A percentile compares a stretch with the other conserved stretches of the same genome.
Evolutionary conservation across 2,113 vertebrate species (phyloP).

Genomic region (Gobio gobio): DNA sequence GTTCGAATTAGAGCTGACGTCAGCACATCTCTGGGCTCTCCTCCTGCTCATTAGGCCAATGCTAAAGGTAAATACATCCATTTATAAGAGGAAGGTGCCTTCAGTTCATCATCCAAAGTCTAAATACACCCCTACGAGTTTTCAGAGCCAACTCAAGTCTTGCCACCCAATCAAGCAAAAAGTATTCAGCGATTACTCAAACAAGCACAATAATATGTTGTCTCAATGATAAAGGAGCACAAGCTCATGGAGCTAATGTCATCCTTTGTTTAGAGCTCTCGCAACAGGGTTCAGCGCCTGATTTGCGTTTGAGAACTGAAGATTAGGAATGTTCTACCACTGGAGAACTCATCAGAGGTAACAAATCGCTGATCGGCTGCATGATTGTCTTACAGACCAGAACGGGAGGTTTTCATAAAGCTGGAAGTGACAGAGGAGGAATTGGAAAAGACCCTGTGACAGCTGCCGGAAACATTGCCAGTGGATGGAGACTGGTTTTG

Average conservation of each 20-base stretch:
- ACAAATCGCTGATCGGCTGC: conserved; percentile 46
- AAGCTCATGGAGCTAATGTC: not conserved
- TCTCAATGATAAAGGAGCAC: conserved; percentile 41
- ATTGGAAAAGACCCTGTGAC: conserved; percentile 31
- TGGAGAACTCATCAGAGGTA: conserved; percentile 31
- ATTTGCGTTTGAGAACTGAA: conserved; percentile 10
- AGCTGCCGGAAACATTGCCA: conserved; percentile 35
- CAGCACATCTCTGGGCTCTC: conserved; percentile 53
- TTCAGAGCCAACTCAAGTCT: not conserved
- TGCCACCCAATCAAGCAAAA: conserved; percentile 44
- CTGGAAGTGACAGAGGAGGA: conserved; percentile 39
- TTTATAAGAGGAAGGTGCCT: conserved; percentile 50
- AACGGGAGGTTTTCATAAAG: conserved; percentile 45
- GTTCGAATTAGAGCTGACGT: conserved; percentile 62
- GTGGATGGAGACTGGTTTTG: conserved; percentile 42
- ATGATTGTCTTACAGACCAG: conserved; percentile 46
- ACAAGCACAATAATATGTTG: conserved; percentile 5
- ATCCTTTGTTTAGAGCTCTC: not conserved
- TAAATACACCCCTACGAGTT: conserved; percentile 31
- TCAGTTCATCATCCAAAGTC: conserved; percentile 46
- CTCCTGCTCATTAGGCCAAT: conserved; percentile 50
- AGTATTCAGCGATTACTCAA: conserved; percentile 18
- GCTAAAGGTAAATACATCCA: conserved; percentile 58
- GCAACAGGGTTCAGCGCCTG: conserved; percentile 8
- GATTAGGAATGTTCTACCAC: conserved; percentile 26